Conservation (phyloP, 2,797 vertebrate genomes). For the Mastacembelus armatus region DNA sequence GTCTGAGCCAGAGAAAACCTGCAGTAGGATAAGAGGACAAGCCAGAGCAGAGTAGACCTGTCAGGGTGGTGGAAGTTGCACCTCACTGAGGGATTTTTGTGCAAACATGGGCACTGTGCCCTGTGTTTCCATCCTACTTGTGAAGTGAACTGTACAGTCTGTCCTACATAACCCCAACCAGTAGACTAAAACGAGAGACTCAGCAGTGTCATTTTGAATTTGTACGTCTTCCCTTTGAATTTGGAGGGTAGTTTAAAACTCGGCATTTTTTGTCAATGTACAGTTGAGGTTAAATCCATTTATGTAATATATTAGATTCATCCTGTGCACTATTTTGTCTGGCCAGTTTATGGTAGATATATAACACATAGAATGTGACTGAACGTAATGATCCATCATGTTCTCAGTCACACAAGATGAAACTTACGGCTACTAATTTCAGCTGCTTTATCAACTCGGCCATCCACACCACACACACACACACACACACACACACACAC, state of each 20-base stretch:
- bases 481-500: neutral
- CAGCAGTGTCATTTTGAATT: slow-evolving; percentile 25
- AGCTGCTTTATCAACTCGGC: neutral
- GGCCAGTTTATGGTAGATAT: neutral
- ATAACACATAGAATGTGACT: neutral
- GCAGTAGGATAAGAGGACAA: slow-evolving; percentile 38
- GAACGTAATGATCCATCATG: slow-evolving; percentile 4
- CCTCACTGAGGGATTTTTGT: slow-evolving; percentile 60
- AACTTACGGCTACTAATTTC: neutral
- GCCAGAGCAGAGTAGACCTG: slow-evolving; percentile 27
- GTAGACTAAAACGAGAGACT: slow-evolving; percentile 20
- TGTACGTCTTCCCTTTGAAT: neutral
- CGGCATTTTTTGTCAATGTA: neutral
- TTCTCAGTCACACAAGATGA: slow-evolving; percentile 7
- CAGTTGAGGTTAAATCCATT: neutral
- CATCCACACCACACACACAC: neutral
- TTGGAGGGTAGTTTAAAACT: neutral
- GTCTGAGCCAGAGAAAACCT: slow-evolving; percentile 22
- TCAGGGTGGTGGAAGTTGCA: slow-evolving; percentile 68
- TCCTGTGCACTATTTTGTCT: neutral
- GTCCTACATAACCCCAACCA: slow-evolving; percentile 54
- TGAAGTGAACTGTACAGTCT: slow-evolving; percentile 71
- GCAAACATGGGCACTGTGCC: slow-evolving; percentile 65
- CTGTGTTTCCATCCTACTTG: slow-evolving; percentile 79
- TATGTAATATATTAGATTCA: neutral